phyloP scores from a whole-genome alignment of 2,797 vertebrate genomes.

The Sus cebifrons region DNA sequence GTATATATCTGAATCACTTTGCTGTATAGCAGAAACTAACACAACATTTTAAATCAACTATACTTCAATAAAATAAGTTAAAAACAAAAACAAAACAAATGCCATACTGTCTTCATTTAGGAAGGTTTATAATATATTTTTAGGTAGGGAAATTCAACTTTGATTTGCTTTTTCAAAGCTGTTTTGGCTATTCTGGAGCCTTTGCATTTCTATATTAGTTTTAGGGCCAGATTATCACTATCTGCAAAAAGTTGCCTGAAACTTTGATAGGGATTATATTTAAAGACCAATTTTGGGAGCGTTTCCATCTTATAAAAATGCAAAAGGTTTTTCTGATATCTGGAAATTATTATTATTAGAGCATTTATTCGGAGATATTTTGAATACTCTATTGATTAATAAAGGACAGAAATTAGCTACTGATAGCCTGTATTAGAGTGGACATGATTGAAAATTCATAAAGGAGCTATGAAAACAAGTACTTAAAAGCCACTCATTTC shows the following conservation, averaged over 20 bases:
- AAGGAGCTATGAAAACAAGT: constrained; percentile 5
- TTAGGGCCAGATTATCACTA: background rate
- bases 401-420: background rate
- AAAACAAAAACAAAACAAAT: no score
- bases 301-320: constrained; percentile 45
- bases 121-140: constrained; percentile 23
- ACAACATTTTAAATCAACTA: no score
- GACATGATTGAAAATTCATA: constrained; percentile 7
- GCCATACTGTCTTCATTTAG: background rate
- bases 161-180: constrained; percentile 33
- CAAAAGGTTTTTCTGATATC: background rate
- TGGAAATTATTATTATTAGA: background rate
- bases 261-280: constrained; percentile 24
- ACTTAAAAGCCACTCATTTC: background rate
- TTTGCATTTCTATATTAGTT: constrained; percentile 48
- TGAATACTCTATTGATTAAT: background rate
- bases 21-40: no score
- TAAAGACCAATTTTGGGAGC: background rate
- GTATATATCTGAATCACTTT: no score
- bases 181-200: background rate
- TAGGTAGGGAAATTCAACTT: constrained; percentile 12
- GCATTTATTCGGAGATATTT: background rate
- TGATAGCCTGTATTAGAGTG: background rate
- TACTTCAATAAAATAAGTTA: no score
- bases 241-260: background rate